Conservation (phyloP, 2,113 vertebrate genomes). For the Nibea albiflora region DNA sequence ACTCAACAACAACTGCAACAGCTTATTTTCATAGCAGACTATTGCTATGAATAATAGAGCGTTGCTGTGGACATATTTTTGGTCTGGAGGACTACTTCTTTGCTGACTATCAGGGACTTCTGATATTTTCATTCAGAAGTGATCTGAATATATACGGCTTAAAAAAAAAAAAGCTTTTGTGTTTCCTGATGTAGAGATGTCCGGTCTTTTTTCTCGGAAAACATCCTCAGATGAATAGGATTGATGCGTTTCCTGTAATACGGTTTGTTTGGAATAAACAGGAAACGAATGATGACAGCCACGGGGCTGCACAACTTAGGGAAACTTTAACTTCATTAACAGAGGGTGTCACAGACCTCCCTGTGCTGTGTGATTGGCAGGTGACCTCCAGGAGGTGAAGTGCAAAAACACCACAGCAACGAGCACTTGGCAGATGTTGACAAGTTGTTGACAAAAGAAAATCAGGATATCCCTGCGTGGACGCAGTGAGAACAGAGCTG, state of each 20-base stretch:
- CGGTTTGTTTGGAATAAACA: constrained; percentile 17
- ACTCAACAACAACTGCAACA: too few relatives aligned
- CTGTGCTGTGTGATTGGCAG: constrained; percentile 52
- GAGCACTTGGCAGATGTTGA: constrained; percentile 60
- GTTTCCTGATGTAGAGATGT: background rate
- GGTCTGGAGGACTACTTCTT: too few relatives aligned
- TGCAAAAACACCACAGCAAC: constrained; percentile 53
- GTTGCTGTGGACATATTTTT: too few relatives aligned
- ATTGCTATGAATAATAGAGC: too few relatives aligned
- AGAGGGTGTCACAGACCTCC: constrained; percentile 28
- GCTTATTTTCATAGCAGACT: too few relatives aligned
- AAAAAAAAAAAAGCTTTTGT: too few relatives aligned
- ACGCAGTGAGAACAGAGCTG: background rate
- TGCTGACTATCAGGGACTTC: too few relatives aligned
- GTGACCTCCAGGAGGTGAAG: constrained; percentile 57
- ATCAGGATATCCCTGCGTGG: constrained; percentile 16
- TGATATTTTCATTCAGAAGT: too few relatives aligned
- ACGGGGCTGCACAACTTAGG: background rate
- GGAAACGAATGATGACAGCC: constrained; percentile 13
- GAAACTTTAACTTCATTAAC: background rate
- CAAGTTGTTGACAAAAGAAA: constrained; percentile 53
- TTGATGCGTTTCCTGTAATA: background rate
- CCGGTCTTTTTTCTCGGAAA: background rate
- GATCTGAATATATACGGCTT: too few relatives aligned
- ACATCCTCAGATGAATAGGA: background rate